phyloP scores from a whole-genome alignment of 1,140 invertebrate species.

The Macrotrachela quadricornifera region DNA sequence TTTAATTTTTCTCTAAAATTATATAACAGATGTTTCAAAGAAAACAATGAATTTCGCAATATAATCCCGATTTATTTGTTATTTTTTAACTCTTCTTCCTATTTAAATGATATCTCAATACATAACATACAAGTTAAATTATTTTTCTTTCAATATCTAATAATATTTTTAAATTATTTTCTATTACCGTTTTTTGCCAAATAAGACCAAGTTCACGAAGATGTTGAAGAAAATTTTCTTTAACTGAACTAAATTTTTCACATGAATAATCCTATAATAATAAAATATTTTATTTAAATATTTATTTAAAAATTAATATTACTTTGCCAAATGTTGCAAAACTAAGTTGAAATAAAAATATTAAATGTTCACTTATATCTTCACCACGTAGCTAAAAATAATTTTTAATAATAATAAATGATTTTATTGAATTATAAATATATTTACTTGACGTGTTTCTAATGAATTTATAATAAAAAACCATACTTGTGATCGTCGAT shows the following conservation, averaged over 20 bases:
- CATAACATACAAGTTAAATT: too few species aligned
- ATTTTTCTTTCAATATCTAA: too few species aligned
- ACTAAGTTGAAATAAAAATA: conserved; percentile 81
- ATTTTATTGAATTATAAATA: conserved; percentile 1
- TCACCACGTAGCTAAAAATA: conserved; percentile 43
- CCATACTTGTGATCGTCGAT: conserved; percentile 75
- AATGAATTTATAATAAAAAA: conserved; percentile 85
- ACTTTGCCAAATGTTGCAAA: conserved; percentile 81
- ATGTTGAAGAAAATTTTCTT: conserved; percentile 66
- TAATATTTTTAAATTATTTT: too few species aligned
- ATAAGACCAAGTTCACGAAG: conserved; percentile 85
- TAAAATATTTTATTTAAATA: conserved; percentile 9
- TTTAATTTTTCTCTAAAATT: conserved; percentile 51
- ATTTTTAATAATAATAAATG: conserved; percentile 1
- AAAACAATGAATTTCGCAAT: not conserved
- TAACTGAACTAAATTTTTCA: conserved; percentile 65
- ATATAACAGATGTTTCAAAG: not conserved
- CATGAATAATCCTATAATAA: conserved; percentile 67
- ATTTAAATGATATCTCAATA: too few species aligned
- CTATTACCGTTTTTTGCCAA: conserved; percentile 56
- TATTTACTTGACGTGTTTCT: conserved; percentile 31
- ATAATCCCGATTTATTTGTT: too few species aligned
- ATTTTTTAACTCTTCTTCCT: too few species aligned
- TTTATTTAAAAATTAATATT: conserved; percentile 4
- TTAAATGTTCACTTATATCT: conserved; percentile 66